A percentile compares a stretch with the other conserved stretches of the same genome.
These are phyloP conservation scores for Plagodis pulveraria DNA, from an alignment of 2,888 invertebrate species.

Conservation along the genomic window DNA sequence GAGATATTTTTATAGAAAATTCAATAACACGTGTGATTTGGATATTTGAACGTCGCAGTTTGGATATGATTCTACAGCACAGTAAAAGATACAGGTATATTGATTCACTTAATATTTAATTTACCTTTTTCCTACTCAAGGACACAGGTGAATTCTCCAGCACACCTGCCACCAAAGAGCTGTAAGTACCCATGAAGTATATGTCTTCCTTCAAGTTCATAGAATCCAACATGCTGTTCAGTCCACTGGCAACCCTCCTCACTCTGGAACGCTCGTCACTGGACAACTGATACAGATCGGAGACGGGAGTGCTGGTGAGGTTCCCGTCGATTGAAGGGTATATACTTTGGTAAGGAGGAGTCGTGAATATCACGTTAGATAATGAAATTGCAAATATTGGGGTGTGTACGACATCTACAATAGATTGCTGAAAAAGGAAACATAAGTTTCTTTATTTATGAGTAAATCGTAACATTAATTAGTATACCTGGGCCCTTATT, in stretches of 20 bases:
- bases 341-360: constrained; percentile 84
- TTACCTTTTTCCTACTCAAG: constrained; percentile 82
- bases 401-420: constrained; percentile 85
- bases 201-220: constrained; percentile 87
- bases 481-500: too few relatives aligned
- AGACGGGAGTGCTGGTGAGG: constrained; percentile 57
- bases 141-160: constrained; percentile 84
- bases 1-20: too few relatives aligned
- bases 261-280: constrained; percentile 69
- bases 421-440: constrained; percentile 80
- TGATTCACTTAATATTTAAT: too few relatives aligned
- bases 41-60: too few relatives aligned
- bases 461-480: too few relatives aligned
- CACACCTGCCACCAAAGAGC: constrained; percentile 85
- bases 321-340: constrained; percentile 81
- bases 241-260: constrained; percentile 74
- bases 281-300: constrained; percentile 68
- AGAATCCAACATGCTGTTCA: constrained; percentile 83
- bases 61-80: too few relatives aligned
- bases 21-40: too few relatives aligned
- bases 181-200: constrained; percentile 86
- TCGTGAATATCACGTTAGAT: constrained; percentile 85
- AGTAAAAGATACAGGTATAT: too few relatives aligned
- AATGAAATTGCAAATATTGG: constrained; percentile 86
- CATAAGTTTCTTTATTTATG: not conserved